A percentile compares a stretch with the other conserved stretches of the same genome.
Conservation (phyloP, 1,140 invertebrate genomes). For the Acromyrmex heyeri region DNA sequence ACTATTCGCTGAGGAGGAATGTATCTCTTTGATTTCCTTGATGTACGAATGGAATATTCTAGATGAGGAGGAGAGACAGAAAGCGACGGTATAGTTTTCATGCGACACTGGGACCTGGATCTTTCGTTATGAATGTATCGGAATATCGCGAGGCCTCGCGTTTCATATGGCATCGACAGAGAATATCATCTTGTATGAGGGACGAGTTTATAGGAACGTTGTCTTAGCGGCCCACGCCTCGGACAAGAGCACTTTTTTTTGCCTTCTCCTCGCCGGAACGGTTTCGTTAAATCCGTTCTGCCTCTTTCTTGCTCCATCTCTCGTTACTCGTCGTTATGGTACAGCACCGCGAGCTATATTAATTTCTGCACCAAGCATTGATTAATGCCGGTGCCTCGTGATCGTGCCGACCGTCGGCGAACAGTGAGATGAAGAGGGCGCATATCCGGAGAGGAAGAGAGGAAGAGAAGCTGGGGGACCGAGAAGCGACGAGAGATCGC, state of each 20-base stretch:
- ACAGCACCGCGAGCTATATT: slow-evolving; percentile 70
- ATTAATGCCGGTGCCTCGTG: slow-evolving; percentile 70
- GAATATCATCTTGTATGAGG: slow-evolving; percentile 49
- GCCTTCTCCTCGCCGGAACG: not conserved
- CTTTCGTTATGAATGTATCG: slow-evolving; percentile 70
- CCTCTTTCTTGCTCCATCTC: slow-evolving; percentile 18
- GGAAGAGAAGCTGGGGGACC: not conserved
- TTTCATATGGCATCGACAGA: slow-evolving; percentile 59
- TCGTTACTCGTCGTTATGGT: slow-evolving; percentile 30
- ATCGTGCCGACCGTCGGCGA: slow-evolving; percentile 57
- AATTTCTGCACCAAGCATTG: slow-evolving; percentile 73
- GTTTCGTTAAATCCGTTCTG: slow-evolving; percentile 39
- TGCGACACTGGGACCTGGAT: slow-evolving; percentile 49
- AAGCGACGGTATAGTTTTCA: slow-evolving; percentile 42
- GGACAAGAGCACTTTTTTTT: slow-evolving; percentile 33
- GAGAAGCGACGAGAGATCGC: slow-evolving; percentile 63
- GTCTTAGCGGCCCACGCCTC: slow-evolving; percentile 67
- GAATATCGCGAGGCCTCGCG: slow-evolving; percentile 45
- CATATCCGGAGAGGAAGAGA: not conserved
- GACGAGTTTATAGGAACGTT: slow-evolving; percentile 59
- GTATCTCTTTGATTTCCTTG: slow-evolving; percentile 24
- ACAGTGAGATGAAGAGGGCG: not conserved
- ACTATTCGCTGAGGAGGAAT: slow-evolving; percentile 14
- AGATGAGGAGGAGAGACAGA: not conserved
- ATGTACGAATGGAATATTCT: slow-evolving; percentile 58